Evolutionary conservation across 64 coral and sea anemone species (phyloP).

Genomic region (Astreopora myriophthalma): DNA sequence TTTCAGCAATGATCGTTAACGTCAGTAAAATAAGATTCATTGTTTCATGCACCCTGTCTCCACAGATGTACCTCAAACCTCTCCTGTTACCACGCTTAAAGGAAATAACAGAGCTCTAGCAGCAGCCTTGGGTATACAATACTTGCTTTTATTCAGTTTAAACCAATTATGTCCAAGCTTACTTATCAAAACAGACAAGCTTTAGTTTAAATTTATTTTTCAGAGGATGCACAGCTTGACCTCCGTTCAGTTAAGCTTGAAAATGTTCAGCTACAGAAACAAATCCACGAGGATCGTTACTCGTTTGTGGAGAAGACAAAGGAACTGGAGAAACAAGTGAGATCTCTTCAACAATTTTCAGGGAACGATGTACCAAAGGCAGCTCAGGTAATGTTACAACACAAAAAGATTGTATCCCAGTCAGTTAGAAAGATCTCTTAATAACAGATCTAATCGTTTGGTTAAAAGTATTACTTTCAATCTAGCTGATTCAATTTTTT

Average conservation of each 20-base stretch:
- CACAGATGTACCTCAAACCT: background rate
- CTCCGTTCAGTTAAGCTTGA: background rate
- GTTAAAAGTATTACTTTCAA: background rate
- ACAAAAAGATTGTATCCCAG: background rate
- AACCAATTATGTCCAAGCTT: background rate
- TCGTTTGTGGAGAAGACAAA: conserved; percentile 19
- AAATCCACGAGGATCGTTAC: background rate
- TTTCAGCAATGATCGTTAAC: no score
- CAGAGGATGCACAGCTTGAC: conserved; percentile 21
- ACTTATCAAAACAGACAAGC: background rate
- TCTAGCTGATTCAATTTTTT: background rate
- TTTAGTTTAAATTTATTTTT: background rate
- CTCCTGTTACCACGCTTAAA: background rate
- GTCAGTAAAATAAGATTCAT: no score
- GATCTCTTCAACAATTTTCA: background rate
- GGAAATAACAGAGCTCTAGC: conserved; percentile 14
- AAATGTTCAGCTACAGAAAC: background rate
- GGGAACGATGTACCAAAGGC: background rate
- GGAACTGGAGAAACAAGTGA: background rate
- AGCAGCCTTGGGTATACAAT: conserved; percentile 2
- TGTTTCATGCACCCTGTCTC: background rate
- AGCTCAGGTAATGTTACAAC: background rate
- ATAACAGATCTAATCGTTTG: background rate
- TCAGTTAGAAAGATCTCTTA: no score
- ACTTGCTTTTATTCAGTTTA: background rate